Evolutionary conservation across 2,113 vertebrate species (phyloP).

Genomic region (human (Homo sapiens)): DNA sequence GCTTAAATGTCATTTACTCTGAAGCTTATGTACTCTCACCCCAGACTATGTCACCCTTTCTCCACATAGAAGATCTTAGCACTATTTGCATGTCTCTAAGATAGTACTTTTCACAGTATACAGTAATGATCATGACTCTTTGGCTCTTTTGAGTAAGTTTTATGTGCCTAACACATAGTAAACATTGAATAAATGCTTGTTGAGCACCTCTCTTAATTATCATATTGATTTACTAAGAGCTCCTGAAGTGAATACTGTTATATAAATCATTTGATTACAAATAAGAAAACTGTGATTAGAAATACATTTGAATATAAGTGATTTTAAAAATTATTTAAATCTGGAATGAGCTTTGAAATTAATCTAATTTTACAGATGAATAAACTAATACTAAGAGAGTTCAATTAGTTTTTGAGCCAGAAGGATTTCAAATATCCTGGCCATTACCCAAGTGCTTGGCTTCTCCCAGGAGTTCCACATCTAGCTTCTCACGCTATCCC

Average conservation of each 20-base stretch:
- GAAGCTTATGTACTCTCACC: neutral
- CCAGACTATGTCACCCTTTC: neutral
- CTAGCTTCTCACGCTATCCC: neutral
- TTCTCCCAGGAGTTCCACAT: neutral
- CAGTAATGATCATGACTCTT: neutral
- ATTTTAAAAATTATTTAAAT: neutral
- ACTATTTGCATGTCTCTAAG: neutral
- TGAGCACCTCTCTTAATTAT: neutral
- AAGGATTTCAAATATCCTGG: neutral
- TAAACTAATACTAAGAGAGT: neutral
- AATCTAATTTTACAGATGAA: neutral
- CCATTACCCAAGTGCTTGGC: neutral
- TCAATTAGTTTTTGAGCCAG: neutral
- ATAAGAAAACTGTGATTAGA: neutral
- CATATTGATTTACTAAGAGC: neutral
- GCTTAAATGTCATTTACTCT: neutral
- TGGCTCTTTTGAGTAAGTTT: neutral
- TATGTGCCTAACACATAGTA: neutral
- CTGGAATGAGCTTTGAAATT: slow-evolving; percentile 21
- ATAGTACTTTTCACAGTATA: neutral
- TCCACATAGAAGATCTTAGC: neutral
- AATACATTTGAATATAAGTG: neutral
- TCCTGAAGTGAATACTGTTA: neutral
- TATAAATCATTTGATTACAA: neutral
- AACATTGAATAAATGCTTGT: neutral